Conservation (phyloP, 2,113 vertebrate species). For the Ellobius talpinus region DNA sequence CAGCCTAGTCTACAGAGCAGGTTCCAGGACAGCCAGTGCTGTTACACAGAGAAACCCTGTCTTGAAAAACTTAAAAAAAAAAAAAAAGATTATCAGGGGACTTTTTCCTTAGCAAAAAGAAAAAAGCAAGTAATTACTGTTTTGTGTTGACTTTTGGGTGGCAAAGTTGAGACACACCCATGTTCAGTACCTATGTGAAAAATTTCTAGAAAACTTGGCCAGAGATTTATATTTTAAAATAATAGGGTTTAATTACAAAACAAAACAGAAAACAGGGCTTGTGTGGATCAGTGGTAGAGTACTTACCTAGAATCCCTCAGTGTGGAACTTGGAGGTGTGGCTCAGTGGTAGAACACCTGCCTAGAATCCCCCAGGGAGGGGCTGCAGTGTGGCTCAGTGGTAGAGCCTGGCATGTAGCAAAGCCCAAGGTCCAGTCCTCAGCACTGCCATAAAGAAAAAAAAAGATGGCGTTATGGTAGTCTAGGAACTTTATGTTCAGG, state of each 20-base stretch:
- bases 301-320: background rate
- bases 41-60: no score
- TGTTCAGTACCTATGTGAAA: background rate
- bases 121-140: constrained; percentile 18
- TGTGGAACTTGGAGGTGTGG: background rate
- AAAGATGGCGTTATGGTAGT: background rate
- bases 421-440: background rate
- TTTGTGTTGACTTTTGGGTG: background rate
- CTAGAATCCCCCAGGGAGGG: background rate
- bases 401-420: background rate
- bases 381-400: background rate
- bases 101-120: background rate
- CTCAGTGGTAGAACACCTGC: background rate
- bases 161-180: background rate
- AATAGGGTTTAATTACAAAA: background rate
- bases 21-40: background rate
- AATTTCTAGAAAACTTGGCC: constrained; percentile 21
- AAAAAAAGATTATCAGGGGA: background rate
- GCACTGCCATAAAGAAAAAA: background rate
- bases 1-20: background rate
- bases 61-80: background rate
- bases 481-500: background rate
- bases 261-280: background rate
- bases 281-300: background rate
- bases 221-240: constrained; percentile 26